Evolutionary conservation across 1,140 invertebrate genomes (phyloP), one percentile per base, ranked within the genome.

Genomic region (Helicoverpa zea): DNA sequence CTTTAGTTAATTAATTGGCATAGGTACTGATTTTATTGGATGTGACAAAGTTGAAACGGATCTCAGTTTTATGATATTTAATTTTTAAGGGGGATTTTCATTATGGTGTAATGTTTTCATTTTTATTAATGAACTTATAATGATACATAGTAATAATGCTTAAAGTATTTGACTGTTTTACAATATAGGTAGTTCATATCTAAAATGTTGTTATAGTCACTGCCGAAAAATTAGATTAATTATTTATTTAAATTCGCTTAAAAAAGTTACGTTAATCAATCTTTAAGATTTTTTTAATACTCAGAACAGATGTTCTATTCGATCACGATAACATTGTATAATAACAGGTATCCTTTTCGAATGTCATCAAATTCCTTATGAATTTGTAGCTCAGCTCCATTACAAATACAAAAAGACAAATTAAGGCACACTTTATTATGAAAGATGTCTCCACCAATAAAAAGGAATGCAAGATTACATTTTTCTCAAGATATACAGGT

Each of bases 401-500:
- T 10, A 23, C 16, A 3, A 52, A 23, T 18, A 72, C 35, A 72
- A 51, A 72, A 70, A 29, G 13, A 72, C 68, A 72, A 72, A 72
- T 51, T 30, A 30, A 72, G 23, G 23, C 5, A 51, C 16, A 70
- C 7, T 29, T 73, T 43, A 73, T 58, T 43, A 73, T 73, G 70
- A 73, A 58, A 58, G 58, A 73, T 73, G 68, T 54, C 51, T 72
- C 18, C 18, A 54, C 68, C 68, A 73, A 73, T 73, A 77, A 77
- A 66, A 61, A 16, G 49, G 58, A 66, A 64, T 66, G 49, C 75
- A 29, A 49, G 56, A 77, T 77, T 13, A 77, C 51, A 77, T 77
- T 77, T 56, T 77, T 52, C 61, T 16, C 61, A 30, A 77, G 75
- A 77, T 77, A 77, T 77, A 66, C 64, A 77, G 75, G 47, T 51